A percentile compares a stretch with the other conserved stretches of the same genome.
Conservation (phyloP, 1,140 invertebrate species). For the Melipona quadrifasciata region DNA sequence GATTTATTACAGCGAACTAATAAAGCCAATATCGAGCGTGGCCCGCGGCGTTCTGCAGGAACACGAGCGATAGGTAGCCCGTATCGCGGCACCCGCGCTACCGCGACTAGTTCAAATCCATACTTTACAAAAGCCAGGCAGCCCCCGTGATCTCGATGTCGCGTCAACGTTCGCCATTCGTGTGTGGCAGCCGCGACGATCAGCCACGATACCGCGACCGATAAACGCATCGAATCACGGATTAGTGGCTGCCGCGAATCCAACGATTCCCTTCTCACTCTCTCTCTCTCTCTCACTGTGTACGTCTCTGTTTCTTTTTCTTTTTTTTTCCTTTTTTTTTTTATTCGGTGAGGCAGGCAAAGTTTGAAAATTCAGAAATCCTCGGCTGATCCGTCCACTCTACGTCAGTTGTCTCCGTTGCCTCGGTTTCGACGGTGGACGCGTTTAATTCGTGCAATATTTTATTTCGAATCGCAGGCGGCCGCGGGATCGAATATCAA, state of each 20-base stretch:
- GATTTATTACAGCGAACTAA: slow-evolving; percentile 79
- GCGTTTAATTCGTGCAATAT: slow-evolving; percentile 19
- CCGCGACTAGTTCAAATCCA: slow-evolving; percentile 58
- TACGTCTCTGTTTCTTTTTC: no score
- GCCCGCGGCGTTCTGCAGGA: slow-evolving; percentile 58
- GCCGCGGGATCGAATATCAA: slow-evolving; percentile 35
- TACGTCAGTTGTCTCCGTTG: not conserved
- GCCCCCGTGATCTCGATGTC: slow-evolving; percentile 29
- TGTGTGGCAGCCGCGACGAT: not conserved
- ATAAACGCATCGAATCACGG: slow-evolving; percentile 20
- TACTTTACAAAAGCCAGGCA: slow-evolving; percentile 66
- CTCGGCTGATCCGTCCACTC: not conserved
- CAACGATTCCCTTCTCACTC: not conserved
- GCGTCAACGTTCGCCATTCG: slow-evolving; percentile 12
- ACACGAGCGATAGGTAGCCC: slow-evolving; percentile 57
- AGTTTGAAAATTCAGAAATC: not conserved
- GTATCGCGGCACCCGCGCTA: slow-evolving; percentile 38
- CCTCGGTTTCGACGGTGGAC: not conserved
- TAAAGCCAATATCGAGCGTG: slow-evolving; percentile 75
- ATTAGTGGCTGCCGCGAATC: slow-evolving; percentile 6
- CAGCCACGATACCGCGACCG: not conserved
- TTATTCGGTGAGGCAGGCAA: not conserved
- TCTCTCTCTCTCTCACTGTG: no score
- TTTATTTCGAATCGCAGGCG: slow-evolving; percentile 13
- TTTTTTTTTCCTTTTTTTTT: not conserved